These are phyloP conservation scores for Neosilurus hyrtlii DNA, from an alignment of 2,797 vertebrate species.

Conservation along the genomic window DNA sequence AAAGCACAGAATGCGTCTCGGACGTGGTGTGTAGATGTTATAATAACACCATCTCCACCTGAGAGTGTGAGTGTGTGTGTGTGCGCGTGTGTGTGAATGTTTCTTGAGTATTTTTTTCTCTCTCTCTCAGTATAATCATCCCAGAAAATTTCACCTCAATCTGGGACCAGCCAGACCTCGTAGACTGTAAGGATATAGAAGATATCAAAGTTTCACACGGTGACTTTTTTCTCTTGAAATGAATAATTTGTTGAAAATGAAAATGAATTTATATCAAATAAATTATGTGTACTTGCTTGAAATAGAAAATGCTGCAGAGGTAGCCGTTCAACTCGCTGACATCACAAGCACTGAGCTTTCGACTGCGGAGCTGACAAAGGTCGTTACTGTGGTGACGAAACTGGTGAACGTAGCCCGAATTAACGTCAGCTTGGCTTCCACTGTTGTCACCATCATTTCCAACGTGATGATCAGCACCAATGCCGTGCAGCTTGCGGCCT, in stretches of 20 bases:
- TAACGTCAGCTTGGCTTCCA: slow-evolving; percentile 79
- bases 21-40: slow-evolving; percentile 77
- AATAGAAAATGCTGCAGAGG: slow-evolving; percentile 83
- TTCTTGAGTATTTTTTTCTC: not conserved
- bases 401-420: slow-evolving; percentile 87
- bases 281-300: not conserved
- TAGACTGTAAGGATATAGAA: slow-evolving; percentile 78
- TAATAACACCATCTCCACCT: too few species aligned
- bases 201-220: slow-evolving; percentile 73
- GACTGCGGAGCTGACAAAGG: slow-evolving; percentile 81
- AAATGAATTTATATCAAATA: too few species aligned
- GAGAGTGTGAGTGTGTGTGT: too few species aligned
- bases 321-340: slow-evolving; percentile 82
- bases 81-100: too few species aligned
- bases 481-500: slow-evolving; percentile 73
- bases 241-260: not conserved
- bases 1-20: slow-evolving; percentile 77
- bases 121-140: slow-evolving; percentile 68
- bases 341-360: slow-evolving; percentile 81
- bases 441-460: slow-evolving; percentile 90
- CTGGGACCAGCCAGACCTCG: slow-evolving; percentile 79
- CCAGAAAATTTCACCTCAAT: slow-evolving; percentile 70
- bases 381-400: slow-evolving; percentile 85
- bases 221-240: slow-evolving; percentile 42
- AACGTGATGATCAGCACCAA: slow-evolving; percentile 88